Conservation (phyloP, 2,797 vertebrate genomes). For the Kryptolebias ocellatus region DNA sequence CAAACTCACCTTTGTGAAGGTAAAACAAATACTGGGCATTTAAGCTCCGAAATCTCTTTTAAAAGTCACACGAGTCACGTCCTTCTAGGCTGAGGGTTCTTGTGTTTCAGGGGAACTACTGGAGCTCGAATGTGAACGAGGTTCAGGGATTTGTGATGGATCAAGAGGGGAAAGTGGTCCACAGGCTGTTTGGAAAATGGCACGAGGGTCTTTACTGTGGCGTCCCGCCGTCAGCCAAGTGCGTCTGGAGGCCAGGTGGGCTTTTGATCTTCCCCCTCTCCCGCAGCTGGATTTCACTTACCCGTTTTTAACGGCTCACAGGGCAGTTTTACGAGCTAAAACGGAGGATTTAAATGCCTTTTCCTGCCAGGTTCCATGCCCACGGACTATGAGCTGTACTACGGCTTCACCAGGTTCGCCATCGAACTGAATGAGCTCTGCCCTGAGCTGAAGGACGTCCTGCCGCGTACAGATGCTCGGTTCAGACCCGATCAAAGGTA, state of each 20-base stretch:
- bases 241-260: conserved; percentile 96
- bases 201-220: conserved; percentile 97
- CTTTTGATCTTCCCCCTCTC: neutral
- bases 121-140: conserved; percentile 98
- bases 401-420: conserved; percentile 98
- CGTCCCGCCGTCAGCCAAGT: conserved; percentile 95
- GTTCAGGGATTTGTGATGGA: conserved; percentile 97
- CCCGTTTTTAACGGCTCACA: neutral
- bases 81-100: neutral
- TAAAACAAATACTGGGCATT: conserved; percentile 2
- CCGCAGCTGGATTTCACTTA: conserved; percentile 3
- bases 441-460: conserved; percentile 92
- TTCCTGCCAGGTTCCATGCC: conserved; percentile 92
- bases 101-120: conserved; percentile 91
- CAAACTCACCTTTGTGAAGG: conserved; percentile 98
- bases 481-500: conserved; percentile 98
- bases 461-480: conserved; percentile 92
- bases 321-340: conserved; percentile 3
- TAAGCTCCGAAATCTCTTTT: neutral
- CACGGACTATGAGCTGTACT: conserved; percentile 96
- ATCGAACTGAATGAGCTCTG: conserved; percentile 97
- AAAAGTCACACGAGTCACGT: too few species aligned
- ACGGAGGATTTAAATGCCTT: neutral
- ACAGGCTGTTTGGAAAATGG: conserved; percentile 98
- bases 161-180: conserved; percentile 95